phyloP scores from a whole-genome alignment of 2,113 vertebrate species.

The Cisticola juncidis region DNA sequence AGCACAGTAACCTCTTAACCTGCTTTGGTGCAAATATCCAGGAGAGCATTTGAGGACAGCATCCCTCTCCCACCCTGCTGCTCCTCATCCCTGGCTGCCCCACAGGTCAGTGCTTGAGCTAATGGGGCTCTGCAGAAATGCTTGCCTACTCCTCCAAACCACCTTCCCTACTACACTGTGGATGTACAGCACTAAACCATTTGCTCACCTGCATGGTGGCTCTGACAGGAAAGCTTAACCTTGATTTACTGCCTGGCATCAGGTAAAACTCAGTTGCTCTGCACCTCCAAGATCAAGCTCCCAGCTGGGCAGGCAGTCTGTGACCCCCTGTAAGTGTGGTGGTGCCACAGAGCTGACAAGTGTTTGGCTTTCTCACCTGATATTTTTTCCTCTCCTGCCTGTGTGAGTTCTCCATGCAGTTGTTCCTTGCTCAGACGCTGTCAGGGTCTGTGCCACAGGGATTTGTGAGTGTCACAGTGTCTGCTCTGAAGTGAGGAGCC shows the following conservation, averaged over 20 bases:
- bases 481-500: not conserved
- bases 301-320: not conserved
- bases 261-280: not conserved
- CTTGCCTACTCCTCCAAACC: not conserved
- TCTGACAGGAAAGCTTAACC: not conserved
- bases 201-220: accelerated
- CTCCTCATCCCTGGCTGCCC: not conserved
- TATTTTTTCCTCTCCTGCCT: not conserved
- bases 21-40: not conserved
- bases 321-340: not conserved
- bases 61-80: not conserved
- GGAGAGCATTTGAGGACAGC: not conserved
- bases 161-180: not conserved
- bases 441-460: accelerated
- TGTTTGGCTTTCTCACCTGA: not conserved
- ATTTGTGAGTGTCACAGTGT: accelerated
- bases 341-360: not conserved
- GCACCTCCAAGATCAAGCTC: not conserved
- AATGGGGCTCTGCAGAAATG: not conserved
- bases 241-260: not conserved
- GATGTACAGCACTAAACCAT: not conserved
- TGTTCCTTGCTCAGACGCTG: accelerated
- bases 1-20: not conserved
- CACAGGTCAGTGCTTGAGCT: not conserved
- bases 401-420: not conserved